Percentiles rank a stretch among this genome's conserved stretches.
phyloP scores from a whole-genome alignment of 1,140 invertebrate species.

The Drosophila setifemur region DNA sequence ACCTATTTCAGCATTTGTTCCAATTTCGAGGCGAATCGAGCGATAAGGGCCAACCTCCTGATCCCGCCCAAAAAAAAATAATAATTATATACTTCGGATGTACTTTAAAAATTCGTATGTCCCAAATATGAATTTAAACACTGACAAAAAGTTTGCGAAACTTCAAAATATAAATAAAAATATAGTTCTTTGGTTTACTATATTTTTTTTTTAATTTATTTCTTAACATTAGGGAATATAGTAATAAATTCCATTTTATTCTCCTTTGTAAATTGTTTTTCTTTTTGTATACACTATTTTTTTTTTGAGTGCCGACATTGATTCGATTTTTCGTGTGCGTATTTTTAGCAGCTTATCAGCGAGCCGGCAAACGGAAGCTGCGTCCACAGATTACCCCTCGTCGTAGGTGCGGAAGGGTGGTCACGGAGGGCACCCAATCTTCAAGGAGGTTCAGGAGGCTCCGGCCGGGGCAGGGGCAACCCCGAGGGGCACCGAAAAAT shows the following conservation, averaged over 20 bases:
- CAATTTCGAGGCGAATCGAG: slow-evolving; percentile 1
- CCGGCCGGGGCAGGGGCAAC: too few species aligned
- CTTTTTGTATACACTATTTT: neutral
- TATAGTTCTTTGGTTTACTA: too few species aligned
- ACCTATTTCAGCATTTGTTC: slow-evolving; percentile 22
- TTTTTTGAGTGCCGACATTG: neutral
- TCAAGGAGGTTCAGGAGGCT: too few species aligned
- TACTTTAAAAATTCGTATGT: neutral
- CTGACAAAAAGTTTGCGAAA: too few species aligned
- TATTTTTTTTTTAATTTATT: too few species aligned
- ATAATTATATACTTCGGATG: neutral
- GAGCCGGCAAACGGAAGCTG: slow-evolving; percentile 45
- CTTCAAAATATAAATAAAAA: too few species aligned
- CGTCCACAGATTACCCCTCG: too few species aligned
- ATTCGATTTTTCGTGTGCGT: neutral
- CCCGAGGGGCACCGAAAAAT: slow-evolving; percentile 19
- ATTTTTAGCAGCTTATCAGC: slow-evolving; percentile 32
- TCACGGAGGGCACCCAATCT: too few species aligned
- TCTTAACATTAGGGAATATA: too few species aligned
- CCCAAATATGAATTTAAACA: neutral
- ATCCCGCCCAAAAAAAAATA: slow-evolving; percentile 10
- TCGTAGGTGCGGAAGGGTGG: too few species aligned
- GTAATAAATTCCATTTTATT: too few species aligned
- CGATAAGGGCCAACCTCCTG: slow-evolving; percentile 24
- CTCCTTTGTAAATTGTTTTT: too few species aligned